phyloP scores from a whole-genome alignment of 2,113 vertebrate species.

The Catharus minimus region DNA sequence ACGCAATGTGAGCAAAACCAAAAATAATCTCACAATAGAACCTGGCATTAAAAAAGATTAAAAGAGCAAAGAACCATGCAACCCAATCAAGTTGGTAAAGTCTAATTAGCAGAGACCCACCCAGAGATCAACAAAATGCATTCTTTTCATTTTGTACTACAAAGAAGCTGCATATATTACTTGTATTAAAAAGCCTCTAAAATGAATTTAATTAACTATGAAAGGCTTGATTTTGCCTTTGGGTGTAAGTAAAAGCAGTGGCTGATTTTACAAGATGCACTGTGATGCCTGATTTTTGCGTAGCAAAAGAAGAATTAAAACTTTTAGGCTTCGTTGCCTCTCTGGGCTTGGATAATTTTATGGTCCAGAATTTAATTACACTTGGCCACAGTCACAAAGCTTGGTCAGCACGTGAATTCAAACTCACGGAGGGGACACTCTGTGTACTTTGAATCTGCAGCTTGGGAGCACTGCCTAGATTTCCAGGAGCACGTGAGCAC shows the following conservation, averaged over 20 bases:
- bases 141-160: slow-evolving; percentile 46
- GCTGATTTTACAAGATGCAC: slow-evolving; percentile 38
- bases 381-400: neutral
- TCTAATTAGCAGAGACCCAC: slow-evolving; percentile 50
- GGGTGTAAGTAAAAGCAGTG: neutral
- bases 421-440: neutral
- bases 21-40: slow-evolving; percentile 8
- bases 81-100: slow-evolving; percentile 18
- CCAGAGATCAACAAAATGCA: slow-evolving; percentile 44
- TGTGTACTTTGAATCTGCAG: neutral
- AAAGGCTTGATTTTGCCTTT: slow-evolving; percentile 52
- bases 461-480: neutral
- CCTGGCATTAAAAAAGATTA: slow-evolving; percentile 36
- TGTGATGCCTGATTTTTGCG: neutral
- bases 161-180: slow-evolving; percentile 50
- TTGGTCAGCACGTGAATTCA: neutral
- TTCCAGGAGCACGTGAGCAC: neutral
- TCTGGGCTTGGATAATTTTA: neutral
- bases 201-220: slow-evolving; percentile 64
- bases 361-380: slow-evolving; percentile 5
- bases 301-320: neutral
- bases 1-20: neutral
- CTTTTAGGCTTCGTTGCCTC: neutral
- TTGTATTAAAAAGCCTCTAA: slow-evolving; percentile 44
- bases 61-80: neutral